A percentile compares a stretch with the other conserved stretches of the same genome.
phyloP scores from a whole-genome alignment of 2,888 invertebrate genomes.

The Allacma fusca region DNA sequence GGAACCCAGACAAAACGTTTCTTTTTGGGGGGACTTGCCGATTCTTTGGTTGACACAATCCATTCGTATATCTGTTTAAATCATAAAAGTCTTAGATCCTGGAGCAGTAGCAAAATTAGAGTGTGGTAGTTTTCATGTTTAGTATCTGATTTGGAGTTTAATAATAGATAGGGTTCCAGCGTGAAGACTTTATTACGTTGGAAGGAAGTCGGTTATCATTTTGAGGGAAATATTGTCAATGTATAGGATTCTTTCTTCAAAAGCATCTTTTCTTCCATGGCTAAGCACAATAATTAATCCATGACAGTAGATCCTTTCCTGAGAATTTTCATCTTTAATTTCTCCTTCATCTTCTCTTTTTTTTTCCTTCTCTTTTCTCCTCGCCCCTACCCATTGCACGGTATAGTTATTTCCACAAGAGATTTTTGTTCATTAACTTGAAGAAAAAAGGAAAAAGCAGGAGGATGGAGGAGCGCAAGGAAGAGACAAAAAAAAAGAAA shows the following conservation, averaged over 20 bases:
- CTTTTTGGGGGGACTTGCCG: too few species aligned
- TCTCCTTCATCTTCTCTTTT: background rate
- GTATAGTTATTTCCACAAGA: background rate
- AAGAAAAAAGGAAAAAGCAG: background rate
- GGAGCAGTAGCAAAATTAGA: too few species aligned
- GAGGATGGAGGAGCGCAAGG: background rate
- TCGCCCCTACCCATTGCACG: background rate
- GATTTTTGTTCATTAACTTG: constrained; percentile 6
- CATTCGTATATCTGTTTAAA: too few species aligned
- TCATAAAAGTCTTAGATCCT: too few species aligned
- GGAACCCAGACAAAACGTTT: too few species aligned
- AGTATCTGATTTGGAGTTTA: too few species aligned
- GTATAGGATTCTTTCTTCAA: constrained; percentile 10
- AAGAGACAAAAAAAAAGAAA: background rate
- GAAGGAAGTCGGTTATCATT: background rate
- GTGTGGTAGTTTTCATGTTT: too few species aligned
- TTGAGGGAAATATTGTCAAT: constrained; percentile 5
- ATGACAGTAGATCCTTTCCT: background rate
- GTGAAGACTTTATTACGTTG: background rate
- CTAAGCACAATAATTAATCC: constrained; percentile 16
- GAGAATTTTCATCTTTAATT: background rate
- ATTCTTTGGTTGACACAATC: too few species aligned
- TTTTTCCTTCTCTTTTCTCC: background rate
- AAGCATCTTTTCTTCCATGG: constrained; percentile 11
- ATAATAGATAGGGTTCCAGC: too few species aligned